Base-by-base conservation (phyloP, 2,113 vertebrate species). In the Hypocryptadius cinnamomeus region DNA sequence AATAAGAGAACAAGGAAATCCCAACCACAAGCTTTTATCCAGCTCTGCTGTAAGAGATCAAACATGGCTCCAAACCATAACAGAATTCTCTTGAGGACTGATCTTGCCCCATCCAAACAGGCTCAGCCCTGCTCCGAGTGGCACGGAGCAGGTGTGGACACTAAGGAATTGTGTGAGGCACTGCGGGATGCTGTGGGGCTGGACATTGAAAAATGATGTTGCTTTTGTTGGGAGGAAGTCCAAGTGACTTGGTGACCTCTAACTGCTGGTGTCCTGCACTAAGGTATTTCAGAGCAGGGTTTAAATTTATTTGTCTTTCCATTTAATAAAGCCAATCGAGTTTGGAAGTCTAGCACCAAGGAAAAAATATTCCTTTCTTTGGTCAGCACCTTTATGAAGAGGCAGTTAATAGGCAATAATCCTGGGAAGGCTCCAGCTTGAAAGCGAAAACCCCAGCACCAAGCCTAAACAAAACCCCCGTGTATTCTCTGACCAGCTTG, bases 361-460 rank as follows among this genome's bases (percentile, higher is more conserved):
- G 80, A 89, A 94, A 77, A 85, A 79, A 27, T 56, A 73, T 13
- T 74, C 85, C 54, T 92, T 91, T 79, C 79, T 60, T 66, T 80
- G 69, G 28, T 90, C 44, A 96, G 86, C 42, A 59, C 65, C 95
- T 96, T 96, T 95, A 96, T 96, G 94, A 96, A 92, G 73, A 81
- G 91, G 89, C 94, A 97, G 96, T 96, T 96, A 97, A 96, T 86
- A 96, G 89, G 61, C 91, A 90, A 90, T 86, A 96, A 93, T 94
- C 95, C 86, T 81, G 81, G 76, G 96, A 97, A 94, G 86, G 71
- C 60, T 94, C 91, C 78, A 93, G 94, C 73, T 51, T 86, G 93
- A 76, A 94, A 94, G 79, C 89, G 93, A 95, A 95, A 95, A 84
- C 68, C 64, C 35, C n/a, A 79, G 5, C 44, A 78, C 65, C 59